Evolutionary conservation across 2,888 invertebrate genomes (phyloP), one percentile per base, ranked within the genome.

Genomic region (Athalia cordata): DNA sequence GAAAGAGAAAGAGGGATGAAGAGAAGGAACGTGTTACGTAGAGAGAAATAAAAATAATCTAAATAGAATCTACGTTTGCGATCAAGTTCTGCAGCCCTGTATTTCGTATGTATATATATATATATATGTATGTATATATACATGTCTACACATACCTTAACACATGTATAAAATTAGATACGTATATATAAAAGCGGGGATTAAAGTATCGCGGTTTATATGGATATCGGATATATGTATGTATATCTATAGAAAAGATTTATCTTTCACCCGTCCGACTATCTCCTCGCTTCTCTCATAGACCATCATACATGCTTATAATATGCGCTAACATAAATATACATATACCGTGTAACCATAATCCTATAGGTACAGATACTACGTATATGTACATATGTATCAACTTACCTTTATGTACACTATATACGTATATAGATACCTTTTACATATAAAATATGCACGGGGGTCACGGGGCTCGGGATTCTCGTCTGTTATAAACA

Each of bases 21-120:
- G 29, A 29, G 5, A n/a, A 47, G 50, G 29, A 62, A 61, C 75
- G 75, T 61, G 62, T 62, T 50, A 75, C 75, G 62, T 49, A 49
- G 75, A 52, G 62, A 62, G 75, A 62, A 75, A 75, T 75, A 75
- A 75, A 75, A 75, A 75, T 75, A 75, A 75, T 75, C 75, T 75
- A 64, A 75, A 75, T 64, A 61, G 75, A 75, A 75, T 75, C 75
- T 75, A 52, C 75, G 75, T 75, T 75, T 64, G 75, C 75, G 62
- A 75, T 62, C 62, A 29, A 11, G 29, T 49, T 68, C 29, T 50
- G 45, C 52, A 5, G 9, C 50, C 43, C 50, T 5, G n/a, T 64
- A 62, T 75, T 75, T 62, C 52, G 75, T 64, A 11, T 15, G 43
- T 49, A 57, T 57, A 75, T n/a, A 59, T 9, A 49, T 15, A 45